Conservation (phyloP, 2,888 invertebrate genomes). For the Cosmorhoe ocellata region DNA sequence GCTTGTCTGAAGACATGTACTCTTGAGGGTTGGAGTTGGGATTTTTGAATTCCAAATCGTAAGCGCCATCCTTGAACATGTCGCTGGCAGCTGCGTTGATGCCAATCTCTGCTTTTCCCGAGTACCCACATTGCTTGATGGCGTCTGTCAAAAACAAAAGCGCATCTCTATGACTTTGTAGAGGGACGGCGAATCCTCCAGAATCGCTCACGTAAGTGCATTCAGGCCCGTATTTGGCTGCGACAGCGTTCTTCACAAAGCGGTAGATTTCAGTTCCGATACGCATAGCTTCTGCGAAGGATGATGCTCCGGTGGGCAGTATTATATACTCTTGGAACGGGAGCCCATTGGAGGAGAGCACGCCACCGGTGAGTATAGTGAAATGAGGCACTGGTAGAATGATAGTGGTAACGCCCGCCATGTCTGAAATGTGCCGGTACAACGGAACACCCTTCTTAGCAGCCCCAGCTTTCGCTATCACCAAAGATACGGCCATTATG, state of each 20-base stretch:
- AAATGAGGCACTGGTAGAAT: conserved; percentile 98
- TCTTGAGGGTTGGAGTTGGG: conserved; percentile 92
- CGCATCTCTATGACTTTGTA: conserved; percentile 96
- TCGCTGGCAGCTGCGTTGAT: conserved; percentile 99
- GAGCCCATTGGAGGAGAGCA: conserved; percentile 97
- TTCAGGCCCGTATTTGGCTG: conserved; percentile 94
- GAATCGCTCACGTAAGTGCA: conserved; percentile 97
- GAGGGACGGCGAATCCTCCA: conserved; percentile 98
- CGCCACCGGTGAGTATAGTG: conserved; percentile 98
- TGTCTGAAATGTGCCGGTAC: conserved; percentile 96
- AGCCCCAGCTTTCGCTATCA: conserved; percentile 98
- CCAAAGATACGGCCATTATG: conserved; percentile 97
- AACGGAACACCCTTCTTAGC: conserved; percentile 94
- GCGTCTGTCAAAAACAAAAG: conserved; percentile 91
- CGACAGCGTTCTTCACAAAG: conserved; percentile 94
- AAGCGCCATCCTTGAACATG: conserved; percentile 92
- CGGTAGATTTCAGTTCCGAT: conserved; percentile 98
- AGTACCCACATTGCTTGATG: conserved; percentile 96
- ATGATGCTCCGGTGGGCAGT: conserved; percentile 93
- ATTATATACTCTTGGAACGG: conserved; percentile 98
- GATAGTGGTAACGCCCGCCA: conserved; percentile 94
- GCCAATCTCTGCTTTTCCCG: conserved; percentile 94
- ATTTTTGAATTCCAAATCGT: conserved; percentile 99
- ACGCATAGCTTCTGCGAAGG: conserved; percentile 97
- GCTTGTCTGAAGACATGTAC: conserved; percentile 91